These are phyloP conservation scores for Elachura formosa DNA, from an alignment of 2,113 vertebrate genomes.

Conservation along the genomic window DNA sequence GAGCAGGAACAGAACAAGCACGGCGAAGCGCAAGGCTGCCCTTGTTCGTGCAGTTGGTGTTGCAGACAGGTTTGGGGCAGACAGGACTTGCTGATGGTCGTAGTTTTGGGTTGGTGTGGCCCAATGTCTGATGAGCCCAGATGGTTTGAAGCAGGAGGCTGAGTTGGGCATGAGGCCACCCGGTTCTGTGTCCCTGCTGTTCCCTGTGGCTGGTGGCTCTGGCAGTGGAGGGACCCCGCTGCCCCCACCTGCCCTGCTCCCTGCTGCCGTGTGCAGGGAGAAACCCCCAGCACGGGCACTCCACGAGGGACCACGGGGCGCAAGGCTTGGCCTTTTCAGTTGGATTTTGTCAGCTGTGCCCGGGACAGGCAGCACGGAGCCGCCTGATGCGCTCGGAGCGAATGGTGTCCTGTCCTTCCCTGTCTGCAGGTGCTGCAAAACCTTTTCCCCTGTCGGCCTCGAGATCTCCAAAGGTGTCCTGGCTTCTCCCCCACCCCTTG, in stretches of 20 bases:
- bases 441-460: neutral
- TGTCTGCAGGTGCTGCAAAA: neutral
- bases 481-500: conserved; percentile 1
- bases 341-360: accelerated
- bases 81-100: accelerated
- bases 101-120: neutral
- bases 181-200: neutral
- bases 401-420: neutral
- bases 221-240: too few relatives aligned
- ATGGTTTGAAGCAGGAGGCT: neutral
- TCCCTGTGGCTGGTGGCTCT: neutral
- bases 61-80: accelerated
- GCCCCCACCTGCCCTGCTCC: neutral
- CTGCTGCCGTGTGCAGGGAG: accelerated
- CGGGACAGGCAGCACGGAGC: neutral
- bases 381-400: neutral
- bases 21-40: neutral
- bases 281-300: accelerated
- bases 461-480: conserved; percentile 13
- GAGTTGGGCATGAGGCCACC: neutral
- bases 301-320: accelerated
- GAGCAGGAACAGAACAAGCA: neutral
- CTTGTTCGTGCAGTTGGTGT: neutral
- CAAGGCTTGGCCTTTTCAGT: neutral
- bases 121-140: accelerated